Base-by-base conservation (phyloP, 2,888 invertebrate species). In the Diplazon laetatorius region DNA sequence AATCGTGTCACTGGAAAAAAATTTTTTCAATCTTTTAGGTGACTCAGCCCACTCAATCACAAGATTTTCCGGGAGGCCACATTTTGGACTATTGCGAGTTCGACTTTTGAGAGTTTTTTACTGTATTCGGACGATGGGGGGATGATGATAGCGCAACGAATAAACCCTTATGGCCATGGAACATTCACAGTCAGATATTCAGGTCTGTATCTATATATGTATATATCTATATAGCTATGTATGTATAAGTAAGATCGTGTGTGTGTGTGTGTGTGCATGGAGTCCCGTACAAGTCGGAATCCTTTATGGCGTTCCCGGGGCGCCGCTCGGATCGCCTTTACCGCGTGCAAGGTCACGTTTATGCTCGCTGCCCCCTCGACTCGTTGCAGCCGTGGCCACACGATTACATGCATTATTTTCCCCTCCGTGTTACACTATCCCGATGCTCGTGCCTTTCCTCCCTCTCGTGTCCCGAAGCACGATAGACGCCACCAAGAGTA, bases 351-450 rank as follows among this genome's bases (percentile, higher is more conserved):
- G 78, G 81, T 81, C 79, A 63, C 75, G 70, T 81, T n/a, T 80
- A 75, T 81, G 69, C 77, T 39, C 62, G 74, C 16, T 75, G 68
- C 68, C 62, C 60, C 75, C 68, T 74, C 74, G 75, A 63, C 73
- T 76, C 69, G 70, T 71, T 68, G 76, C 68, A 71, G 71, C 73
- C 69, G 57, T 37, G 66, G 48, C n/a, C n/a, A n/a, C 63, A 81
- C 77, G 80, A 81, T 81, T 81, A 81, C 81, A 80, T 79, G 70
- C 80, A 81, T 81, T 81, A 81, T 80, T 81, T 30, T 76, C 71
- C 76, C 79, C 79, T 79, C 71, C 75, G 86, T 85, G 74, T 78
- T 74, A 78, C 78, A 76, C 76, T 46, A 55, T 62, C 66, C 66
- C 74, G 37, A 60, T 74, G 59, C 50, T 71, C 70, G 22, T 35